Percentiles rank a stretch among this genome's conserved stretches.
Evolutionary conservation across 2,888 invertebrate genomes (phyloP).

Genomic region (Thumatha senex): DNA sequence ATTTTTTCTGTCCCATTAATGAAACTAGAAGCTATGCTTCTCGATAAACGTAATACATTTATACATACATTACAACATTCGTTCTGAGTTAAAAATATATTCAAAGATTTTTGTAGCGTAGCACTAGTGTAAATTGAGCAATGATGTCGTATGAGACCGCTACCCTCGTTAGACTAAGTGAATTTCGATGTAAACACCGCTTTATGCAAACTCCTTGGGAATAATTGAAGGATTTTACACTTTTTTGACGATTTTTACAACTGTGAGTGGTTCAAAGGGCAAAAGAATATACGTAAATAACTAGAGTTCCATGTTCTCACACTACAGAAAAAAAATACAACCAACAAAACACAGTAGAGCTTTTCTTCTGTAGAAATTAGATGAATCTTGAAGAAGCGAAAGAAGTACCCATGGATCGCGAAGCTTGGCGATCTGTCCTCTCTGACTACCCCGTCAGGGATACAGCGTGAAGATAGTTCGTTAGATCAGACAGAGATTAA

Average conservation of each 20-base stretch:
- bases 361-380: no score
- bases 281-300: background rate
- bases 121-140: constrained; percentile 45
- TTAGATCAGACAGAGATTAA: no score
- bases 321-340: no score
- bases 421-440: no score
- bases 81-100: constrained; percentile 25
- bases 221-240: constrained; percentile 28
- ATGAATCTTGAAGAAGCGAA: no score
- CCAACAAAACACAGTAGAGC: no score
- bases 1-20: background rate
- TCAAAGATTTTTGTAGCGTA: constrained; percentile 26
- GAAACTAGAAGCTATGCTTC: background rate
- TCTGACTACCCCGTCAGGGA: no score
- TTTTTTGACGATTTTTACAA: constrained; percentile 16
- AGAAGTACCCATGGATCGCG: no score
- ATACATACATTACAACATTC: no score
- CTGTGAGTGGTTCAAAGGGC: constrained; percentile 6
- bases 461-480: no score
- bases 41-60: constrained; percentile 1
- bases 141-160: constrained; percentile 32
- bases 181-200: constrained; percentile 45
- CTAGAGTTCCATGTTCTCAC: no score
- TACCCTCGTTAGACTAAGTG: constrained; percentile 49
- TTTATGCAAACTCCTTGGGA: constrained; percentile 23